These are phyloP conservation scores for Priocnemis perturbator DNA, from an alignment of 2,888 invertebrate species.

Conservation along the genomic window DNA sequence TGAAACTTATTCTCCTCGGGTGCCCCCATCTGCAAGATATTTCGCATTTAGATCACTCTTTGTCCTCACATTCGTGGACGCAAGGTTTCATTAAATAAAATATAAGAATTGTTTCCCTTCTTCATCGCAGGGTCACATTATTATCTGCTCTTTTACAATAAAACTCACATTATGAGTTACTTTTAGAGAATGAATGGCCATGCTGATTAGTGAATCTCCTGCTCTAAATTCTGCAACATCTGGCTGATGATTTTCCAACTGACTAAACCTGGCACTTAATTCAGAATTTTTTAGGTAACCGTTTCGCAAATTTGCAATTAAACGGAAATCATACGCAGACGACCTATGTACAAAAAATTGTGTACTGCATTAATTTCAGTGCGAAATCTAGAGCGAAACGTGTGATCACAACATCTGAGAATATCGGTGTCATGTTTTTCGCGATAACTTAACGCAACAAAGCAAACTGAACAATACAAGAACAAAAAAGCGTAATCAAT, in stretches of 20 bases:
- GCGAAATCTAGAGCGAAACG: too few relatives aligned
- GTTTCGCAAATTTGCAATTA: slow-evolving; percentile 70
- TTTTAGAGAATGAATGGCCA: slow-evolving; percentile 83
- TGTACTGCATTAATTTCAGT: not conserved
- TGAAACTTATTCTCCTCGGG: slow-evolving; percentile 90
- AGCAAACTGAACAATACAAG: too few relatives aligned
- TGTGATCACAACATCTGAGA: too few relatives aligned
- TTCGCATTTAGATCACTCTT: slow-evolving; percentile 19
- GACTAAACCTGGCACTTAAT: slow-evolving; percentile 80
- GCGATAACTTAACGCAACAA: too few relatives aligned
- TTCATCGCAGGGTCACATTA: not conserved
- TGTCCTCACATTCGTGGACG: not conserved
- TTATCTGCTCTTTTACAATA: slow-evolving; percentile 4
- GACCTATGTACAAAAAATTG: slow-evolving; percentile 72
- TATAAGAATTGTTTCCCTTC: not conserved
- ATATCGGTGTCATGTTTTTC: too few relatives aligned
- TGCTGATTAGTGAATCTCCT: slow-evolving; percentile 82
- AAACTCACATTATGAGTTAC: slow-evolving; percentile 82
- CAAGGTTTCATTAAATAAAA: slow-evolving; percentile 14
- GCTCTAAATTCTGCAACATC: slow-evolving; percentile 83
- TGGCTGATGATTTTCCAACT: slow-evolving; percentile 83
- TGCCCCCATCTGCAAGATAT: slow-evolving; percentile 80
- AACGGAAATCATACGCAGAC: slow-evolving; percentile 87
- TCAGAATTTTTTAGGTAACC: slow-evolving; percentile 75
- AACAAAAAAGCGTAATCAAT: too few relatives aligned